phyloP scores from a whole-genome alignment of 2,888 invertebrate genomes.

The Ormyrus labotus region DNA sequence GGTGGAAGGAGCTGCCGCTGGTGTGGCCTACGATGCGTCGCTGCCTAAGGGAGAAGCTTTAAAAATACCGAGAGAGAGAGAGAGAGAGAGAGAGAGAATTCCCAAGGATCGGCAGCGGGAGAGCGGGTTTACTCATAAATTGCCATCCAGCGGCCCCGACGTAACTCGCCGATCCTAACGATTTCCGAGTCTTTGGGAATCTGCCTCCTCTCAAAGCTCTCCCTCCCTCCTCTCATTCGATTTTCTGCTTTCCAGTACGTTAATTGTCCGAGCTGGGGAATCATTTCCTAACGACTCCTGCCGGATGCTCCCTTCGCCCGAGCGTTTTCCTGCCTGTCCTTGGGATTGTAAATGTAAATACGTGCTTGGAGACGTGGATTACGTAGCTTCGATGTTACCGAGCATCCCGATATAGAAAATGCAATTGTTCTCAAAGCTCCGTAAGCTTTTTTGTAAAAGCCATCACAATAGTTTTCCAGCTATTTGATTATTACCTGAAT shows the following conservation, averaged over 20 bases:
- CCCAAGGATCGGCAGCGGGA: conserved; percentile 37
- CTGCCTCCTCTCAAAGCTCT: background rate
- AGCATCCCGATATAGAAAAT: too few relatives aligned
- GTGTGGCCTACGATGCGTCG: conserved; percentile 25
- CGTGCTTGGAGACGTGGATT: background rate
- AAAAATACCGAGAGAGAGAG: background rate
- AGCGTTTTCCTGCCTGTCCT: conserved; percentile 23
- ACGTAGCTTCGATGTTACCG: too few relatives aligned
- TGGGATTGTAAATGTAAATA: conserved; percentile 34
- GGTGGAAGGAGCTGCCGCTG: background rate
- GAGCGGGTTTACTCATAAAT: conserved; percentile 50
- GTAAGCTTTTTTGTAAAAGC: too few relatives aligned
- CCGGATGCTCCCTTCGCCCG: background rate
- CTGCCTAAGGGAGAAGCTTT: background rate
- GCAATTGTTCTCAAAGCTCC: too few relatives aligned
- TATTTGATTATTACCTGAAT: too few relatives aligned
- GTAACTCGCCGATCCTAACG: conserved; percentile 47
- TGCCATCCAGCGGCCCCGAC: conserved; percentile 26
- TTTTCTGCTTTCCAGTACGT: conserved; percentile 4
- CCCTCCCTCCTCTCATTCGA: background rate
- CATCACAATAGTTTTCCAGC: too few relatives aligned
- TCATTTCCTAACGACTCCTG: background rate
- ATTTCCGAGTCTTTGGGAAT: conserved; percentile 47
- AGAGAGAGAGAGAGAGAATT: conserved; percentile 32
- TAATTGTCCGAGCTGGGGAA: conserved; percentile 29